Percentiles rank a stretch among this genome's conserved stretches.
These are phyloP conservation scores for Montifringilla adamsi DNA, from an alignment of 2,113 vertebrate genomes.

Conservation along the genomic window DNA sequence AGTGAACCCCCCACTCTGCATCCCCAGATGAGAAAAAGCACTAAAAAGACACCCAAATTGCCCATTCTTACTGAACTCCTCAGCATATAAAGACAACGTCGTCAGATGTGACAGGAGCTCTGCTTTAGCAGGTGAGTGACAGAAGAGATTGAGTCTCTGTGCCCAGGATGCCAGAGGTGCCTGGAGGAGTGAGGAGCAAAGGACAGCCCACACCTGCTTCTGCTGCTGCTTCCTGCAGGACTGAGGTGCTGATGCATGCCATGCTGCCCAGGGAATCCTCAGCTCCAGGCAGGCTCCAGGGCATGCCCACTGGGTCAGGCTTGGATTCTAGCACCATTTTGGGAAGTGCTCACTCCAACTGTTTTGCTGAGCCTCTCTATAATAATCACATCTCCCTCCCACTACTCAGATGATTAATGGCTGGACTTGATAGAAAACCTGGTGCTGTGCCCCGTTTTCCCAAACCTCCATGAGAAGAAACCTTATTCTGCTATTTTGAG, in stretches of 20 bases:
- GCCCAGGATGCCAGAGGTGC: neutral
- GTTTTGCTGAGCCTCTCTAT: constrained; percentile 1
- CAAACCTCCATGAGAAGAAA: constrained; percentile 1
- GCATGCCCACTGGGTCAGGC: neutral
- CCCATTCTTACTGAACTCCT: neutral
- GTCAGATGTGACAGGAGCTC: neutral
- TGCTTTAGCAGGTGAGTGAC: neutral
- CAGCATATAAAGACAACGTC: neutral
- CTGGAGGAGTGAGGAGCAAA: neutral
- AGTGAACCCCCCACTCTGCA: neutral
- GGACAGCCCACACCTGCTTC: neutral
- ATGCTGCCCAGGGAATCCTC: neutral
- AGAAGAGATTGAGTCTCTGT: neutral
- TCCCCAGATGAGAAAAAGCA: neutral
- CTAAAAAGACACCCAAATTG: neutral
- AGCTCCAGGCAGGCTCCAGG: neutral
- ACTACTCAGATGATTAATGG: constrained; percentile 21
- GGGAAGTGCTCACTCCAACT: neutral
- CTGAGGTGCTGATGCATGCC: neutral
- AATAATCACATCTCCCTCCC: neutral
- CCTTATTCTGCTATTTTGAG: constrained; percentile 29
- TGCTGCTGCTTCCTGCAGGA: neutral
- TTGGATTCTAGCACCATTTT: neutral
- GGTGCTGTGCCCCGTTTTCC: neutral
- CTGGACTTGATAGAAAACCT: constrained; percentile 14